Percentiles rank a stretch among this genome's conserved stretches.
Evolutionary conservation across 2,113 vertebrate species (phyloP).

Genomic region (Xiphophorus maculatus): DNA sequence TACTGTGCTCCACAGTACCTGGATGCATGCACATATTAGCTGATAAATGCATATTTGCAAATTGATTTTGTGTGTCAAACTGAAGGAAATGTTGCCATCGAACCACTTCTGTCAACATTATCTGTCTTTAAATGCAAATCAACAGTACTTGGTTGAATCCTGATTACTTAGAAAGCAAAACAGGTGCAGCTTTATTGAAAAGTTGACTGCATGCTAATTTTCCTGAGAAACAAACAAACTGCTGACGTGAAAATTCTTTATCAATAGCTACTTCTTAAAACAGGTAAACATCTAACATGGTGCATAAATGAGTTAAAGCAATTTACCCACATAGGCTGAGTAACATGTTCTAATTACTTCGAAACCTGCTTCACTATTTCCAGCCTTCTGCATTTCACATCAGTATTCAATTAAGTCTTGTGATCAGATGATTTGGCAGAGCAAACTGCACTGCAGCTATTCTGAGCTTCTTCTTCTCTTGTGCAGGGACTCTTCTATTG

Average conservation of each 20-base stretch:
- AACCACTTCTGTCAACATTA: slow-evolving; percentile 14
- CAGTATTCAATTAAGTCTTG: slow-evolving; percentile 66
- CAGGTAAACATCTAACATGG: slow-evolving; percentile 22
- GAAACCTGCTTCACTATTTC: slow-evolving; percentile 52
- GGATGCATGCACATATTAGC: slow-evolving; percentile 32
- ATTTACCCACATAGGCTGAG: slow-evolving; percentile 62
- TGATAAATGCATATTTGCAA: slow-evolving; percentile 44
- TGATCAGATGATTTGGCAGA: slow-evolving; percentile 62
- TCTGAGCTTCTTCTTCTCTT: slow-evolving; percentile 16
- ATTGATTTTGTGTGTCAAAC: slow-evolving; percentile 16
- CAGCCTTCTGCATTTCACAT: slow-evolving; percentile 54
- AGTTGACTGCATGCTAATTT: slow-evolving; percentile 22
- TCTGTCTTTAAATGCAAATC: slow-evolving; percentile 14
- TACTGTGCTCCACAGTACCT: slow-evolving; percentile 29
- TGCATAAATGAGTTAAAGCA: slow-evolving; percentile 54
- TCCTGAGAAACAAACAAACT: slow-evolving; percentile 30
- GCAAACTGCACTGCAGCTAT: slow-evolving; percentile 54
- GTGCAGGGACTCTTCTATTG: slow-evolving; percentile 26
- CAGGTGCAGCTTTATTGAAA: not conserved
- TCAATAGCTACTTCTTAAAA: slow-evolving; percentile 41
- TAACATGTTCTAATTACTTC: slow-evolving; percentile 65
- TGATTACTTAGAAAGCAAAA: slow-evolving; percentile 16
- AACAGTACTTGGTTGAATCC: slow-evolving; percentile 12
- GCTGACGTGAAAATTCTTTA: slow-evolving; percentile 47
- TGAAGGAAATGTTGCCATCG: slow-evolving; percentile 19